phyloP scores from a whole-genome alignment of 2,797 vertebrate genomes.

The Crypturellus tataupa region DNA sequence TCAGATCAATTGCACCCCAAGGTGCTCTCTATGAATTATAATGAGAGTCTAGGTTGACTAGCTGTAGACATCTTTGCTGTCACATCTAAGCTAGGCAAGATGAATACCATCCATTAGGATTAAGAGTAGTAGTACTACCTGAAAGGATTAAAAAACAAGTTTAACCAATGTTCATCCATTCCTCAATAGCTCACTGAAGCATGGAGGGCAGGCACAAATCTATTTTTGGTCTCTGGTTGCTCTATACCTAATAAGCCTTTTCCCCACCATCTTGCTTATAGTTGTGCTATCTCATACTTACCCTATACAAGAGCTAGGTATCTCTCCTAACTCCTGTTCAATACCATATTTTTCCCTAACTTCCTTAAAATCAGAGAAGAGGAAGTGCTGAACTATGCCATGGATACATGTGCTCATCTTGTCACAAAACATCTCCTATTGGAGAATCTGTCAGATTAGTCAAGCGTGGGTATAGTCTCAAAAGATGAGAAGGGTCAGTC shows the following conservation, averaged over 20 bases:
- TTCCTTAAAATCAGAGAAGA: neutral
- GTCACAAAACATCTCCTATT: neutral
- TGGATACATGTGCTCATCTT: neutral
- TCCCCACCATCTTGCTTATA: neutral
- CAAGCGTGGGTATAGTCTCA: neutral
- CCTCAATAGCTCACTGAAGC: conserved; percentile 1
- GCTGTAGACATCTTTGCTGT: conserved; percentile 60
- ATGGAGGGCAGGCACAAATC: neutral
- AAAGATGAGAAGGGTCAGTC: neutral
- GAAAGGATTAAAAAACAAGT: conserved; percentile 37
- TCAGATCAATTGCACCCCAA: conserved; percentile 56
- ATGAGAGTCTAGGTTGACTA: neutral
- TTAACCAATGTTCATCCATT: neutral
- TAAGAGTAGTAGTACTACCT: conserved; percentile 51
- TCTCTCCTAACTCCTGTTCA: neutral
- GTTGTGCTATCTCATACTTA: neutral
- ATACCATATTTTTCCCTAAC: neutral
- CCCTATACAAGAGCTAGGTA: no score
- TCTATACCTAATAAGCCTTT: neutral
- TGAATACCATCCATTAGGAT: conserved; percentile 48
- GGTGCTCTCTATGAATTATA: conserved; percentile 63
- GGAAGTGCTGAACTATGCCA: neutral
- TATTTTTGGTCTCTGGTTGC: neutral
- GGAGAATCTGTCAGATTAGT: neutral
- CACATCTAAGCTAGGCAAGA: conserved; percentile 49